Evolutionary conservation across 1,140 invertebrate species (phyloP), one percentile per base, ranked within the genome.

Genomic region (Penaeus vannamei): DNA sequence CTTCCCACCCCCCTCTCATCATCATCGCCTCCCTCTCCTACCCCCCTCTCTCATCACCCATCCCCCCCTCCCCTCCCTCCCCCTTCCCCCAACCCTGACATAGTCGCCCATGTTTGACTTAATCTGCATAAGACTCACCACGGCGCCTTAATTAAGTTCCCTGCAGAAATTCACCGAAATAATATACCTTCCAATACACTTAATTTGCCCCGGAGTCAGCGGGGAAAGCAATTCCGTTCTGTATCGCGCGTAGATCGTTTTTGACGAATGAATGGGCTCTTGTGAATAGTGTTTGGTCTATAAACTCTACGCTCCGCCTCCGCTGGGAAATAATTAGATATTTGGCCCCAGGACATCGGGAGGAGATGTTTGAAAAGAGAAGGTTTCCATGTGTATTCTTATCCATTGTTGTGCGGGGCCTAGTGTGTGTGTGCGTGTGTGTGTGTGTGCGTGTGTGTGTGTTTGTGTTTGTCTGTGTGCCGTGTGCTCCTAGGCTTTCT

Each of bases 301-400:
- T 87, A 87, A 87, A 87, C 86, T 87, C 86, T 22, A 36, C 86
- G 53, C 82, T 12, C 69, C 85, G 85, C 60, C 77, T 66, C 19
- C 32, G n/a, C 29, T 46, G 61, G 60, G 86, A 87, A 87, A 82
- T 87, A 87, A 87, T 87, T 87, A 82, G 86, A 87, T 87, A 87
- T 87, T 87, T 87, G 46, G 86, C 86, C 86, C 42, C 77, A 42
- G 86, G 86, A 42, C 61, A n/a, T 87, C 86, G 36, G 12, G 53
- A 36, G 61, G 77, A 66, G 61, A 69, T 87, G 86, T 87, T 87
- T 87, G 86, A 82, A 81, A 69, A 87, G 86, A 81, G 79, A 87
- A 82, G 60, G 61, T 69, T 82, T 69, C 86, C 86, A 87, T 82
- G 77, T 82, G 72, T 81, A 69, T 81, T 87, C 86, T 87, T 87